Evolutionary conservation across 2,888 invertebrate species (phyloP).

Genomic region (Mythimna ferrago): DNA sequence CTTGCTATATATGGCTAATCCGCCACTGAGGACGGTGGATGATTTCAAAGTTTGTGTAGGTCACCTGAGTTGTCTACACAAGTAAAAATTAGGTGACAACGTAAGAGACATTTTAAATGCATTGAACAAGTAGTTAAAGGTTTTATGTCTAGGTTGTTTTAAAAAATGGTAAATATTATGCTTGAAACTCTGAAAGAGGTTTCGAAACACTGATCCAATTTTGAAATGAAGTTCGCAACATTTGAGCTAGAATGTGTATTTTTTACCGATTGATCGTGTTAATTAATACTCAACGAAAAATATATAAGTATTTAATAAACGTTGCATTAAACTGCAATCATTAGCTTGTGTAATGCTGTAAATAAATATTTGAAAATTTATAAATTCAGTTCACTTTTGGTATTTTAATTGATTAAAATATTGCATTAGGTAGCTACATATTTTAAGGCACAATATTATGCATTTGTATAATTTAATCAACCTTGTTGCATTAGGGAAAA

Average conservation of each 20-base stretch:
- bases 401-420: constrained; percentile 10
- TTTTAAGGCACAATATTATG: background rate
- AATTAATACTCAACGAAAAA: constrained; percentile 43
- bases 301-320: background rate
- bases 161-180: background rate
- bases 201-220: constrained; percentile 40
- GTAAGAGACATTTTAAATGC: too few species aligned
- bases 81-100: too few species aligned
- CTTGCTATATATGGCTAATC: too few species aligned
- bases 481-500: background rate
- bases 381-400: background rate
- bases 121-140: too few species aligned
- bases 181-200: constrained; percentile 27
- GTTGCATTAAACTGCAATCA: constrained; percentile 24
- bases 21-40: too few species aligned
- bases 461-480: background rate
- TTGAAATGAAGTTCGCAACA: constrained; percentile 37
- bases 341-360: background rate
- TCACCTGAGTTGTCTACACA: too few species aligned
- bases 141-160: background rate
- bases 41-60: too few species aligned
- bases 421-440: background rate
- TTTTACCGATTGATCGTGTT: constrained; percentile 41
- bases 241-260: constrained; percentile 31
- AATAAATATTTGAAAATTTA: constrained; percentile 15